Evolutionary conservation across 1,140 invertebrate species (phyloP), one percentile per base, ranked within the genome.

Genomic region (Mesaphorura yosii): DNA sequence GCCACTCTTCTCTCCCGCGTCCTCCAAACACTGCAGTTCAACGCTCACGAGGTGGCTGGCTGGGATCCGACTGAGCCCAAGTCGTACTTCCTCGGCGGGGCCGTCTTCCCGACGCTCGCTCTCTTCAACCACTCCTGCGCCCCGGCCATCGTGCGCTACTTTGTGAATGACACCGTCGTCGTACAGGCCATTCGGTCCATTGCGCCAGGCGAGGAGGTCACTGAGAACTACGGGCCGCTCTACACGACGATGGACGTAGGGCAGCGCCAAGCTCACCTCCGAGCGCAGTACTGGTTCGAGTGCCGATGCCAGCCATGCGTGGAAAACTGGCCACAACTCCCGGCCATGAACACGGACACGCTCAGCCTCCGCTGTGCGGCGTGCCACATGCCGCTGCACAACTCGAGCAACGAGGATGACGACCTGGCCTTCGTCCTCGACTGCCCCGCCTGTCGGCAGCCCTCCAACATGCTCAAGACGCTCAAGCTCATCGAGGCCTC

Each of bases 71-170:
- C 51, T 14, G 39, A 40, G 38, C 25, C 19, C 25, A 62, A 58
- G 26, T 62, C 60, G 5, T 37, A 53, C 14, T 55, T 51, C 58
- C 73, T 90, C 34, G 91, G 88, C 2, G 89, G 86, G 31, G 89
- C 80, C 23, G 71, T 93, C 12, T 96, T 84, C 68, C 80, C 87
- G 1, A 88, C 87, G 0, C 73, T 59, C 28, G 86, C 89, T 17
- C 70, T 94, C 17, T 86, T 94, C 62, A 95, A 95, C 70, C 90
- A 94, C 67, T 90, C 88, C 0, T 95, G 91, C 65, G 86, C 91
- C 70, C 89, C 89, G 12, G 78, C 82, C 46, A 78, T 94, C 31
- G 79, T 88, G 1, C 78, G 86, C 57, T 91, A 91, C 65, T 91
- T 86, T 64, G 73, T 82, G 29, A 85, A 84, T 17, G 81, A 79